Percentiles rank a stretch among this genome's conserved stretches.
These are phyloP conservation scores for Lagodon rhomboides DNA, from an alignment of 2,797 vertebrate species.

Conservation along the genomic window DNA sequence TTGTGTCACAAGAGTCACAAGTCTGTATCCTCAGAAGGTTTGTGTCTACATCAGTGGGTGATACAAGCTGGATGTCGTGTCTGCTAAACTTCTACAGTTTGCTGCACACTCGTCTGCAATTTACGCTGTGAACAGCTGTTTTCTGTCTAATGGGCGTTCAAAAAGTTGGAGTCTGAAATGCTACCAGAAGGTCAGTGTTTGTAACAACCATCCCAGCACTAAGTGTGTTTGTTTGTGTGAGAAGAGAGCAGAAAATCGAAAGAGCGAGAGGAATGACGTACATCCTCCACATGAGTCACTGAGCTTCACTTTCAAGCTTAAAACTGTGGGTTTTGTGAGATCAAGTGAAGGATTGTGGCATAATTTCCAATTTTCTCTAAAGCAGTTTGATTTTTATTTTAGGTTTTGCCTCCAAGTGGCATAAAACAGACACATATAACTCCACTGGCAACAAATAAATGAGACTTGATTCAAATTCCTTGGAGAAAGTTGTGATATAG, in stretches of 20 bases:
- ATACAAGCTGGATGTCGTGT: conserved; percentile 17
- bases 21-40: neutral
- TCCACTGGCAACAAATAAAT: conserved; percentile 15
- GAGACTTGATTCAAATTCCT: neutral
- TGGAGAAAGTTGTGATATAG: neutral
- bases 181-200: conserved; percentile 17
- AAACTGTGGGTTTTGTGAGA: conserved; percentile 10
- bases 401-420: neutral
- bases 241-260: neutral
- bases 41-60: neutral
- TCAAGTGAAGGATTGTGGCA: neutral
- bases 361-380: conserved; percentile 1
- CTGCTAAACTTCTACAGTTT: conserved; percentile 37
- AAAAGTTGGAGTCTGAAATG: conserved; percentile 24
- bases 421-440: neutral
- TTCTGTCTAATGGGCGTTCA: conserved; percentile 31
- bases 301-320: neutral
- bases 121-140: conserved; percentile 42
- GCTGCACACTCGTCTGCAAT: conserved; percentile 12
- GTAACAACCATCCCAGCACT: conserved; percentile 11
- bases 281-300: conserved; percentile 4
- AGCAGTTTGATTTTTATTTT: conserved; percentile 4
- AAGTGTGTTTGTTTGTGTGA: conserved; percentile 18
- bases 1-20: too few species aligned
- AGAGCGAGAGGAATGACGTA: neutral